These are phyloP conservation scores for Lindbergichthys nudifrons DNA, from an alignment of 2,797 vertebrate species.

Conservation along the genomic window DNA sequence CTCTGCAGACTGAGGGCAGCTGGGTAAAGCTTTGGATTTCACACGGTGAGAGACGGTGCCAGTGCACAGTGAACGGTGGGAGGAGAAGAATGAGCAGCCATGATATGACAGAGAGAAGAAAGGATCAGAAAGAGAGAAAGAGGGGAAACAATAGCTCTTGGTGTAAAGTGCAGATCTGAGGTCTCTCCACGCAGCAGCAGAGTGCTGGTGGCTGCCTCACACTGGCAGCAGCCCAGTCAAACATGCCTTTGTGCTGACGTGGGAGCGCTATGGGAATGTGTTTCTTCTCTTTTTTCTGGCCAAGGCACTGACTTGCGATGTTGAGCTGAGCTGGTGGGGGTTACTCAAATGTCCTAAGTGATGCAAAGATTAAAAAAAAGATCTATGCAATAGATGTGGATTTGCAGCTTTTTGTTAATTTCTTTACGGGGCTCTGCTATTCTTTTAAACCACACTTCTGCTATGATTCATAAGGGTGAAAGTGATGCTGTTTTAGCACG, in stretches of 20 bases:
- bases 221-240: slow-evolving; percentile 75
- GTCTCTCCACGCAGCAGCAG: slow-evolving; percentile 61
- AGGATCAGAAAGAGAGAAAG: neutral
- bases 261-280: slow-evolving; percentile 78
- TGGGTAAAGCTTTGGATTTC: slow-evolving; percentile 60
- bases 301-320: slow-evolving; percentile 57
- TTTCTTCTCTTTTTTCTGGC: slow-evolving; percentile 59
- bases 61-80: slow-evolving; percentile 38
- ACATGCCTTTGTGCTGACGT: slow-evolving; percentile 84
- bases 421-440: neutral
- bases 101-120: slow-evolving; percentile 33
- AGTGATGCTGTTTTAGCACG: neutral
- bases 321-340: slow-evolving; percentile 47
- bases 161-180: slow-evolving; percentile 72
- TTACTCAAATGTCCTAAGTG: slow-evolving; percentile 62
- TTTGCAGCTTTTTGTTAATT: slow-evolving; percentile 21
- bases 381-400: neutral
- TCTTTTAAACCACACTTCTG: neutral
- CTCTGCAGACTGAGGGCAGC: slow-evolving; percentile 45
- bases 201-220: slow-evolving; percentile 61
- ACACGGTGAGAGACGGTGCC: slow-evolving; percentile 50
- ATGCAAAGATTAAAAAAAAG: slow-evolving; percentile 38
- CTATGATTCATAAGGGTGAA: neutral
- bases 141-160: slow-evolving; percentile 62
- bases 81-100: slow-evolving; percentile 39